Percentiles rank a stretch among this genome's conserved stretches.
These are phyloP conservation scores for Enteromius anoplus DNA, from an alignment of 2,797 vertebrate species.

Conservation along the genomic window DNA sequence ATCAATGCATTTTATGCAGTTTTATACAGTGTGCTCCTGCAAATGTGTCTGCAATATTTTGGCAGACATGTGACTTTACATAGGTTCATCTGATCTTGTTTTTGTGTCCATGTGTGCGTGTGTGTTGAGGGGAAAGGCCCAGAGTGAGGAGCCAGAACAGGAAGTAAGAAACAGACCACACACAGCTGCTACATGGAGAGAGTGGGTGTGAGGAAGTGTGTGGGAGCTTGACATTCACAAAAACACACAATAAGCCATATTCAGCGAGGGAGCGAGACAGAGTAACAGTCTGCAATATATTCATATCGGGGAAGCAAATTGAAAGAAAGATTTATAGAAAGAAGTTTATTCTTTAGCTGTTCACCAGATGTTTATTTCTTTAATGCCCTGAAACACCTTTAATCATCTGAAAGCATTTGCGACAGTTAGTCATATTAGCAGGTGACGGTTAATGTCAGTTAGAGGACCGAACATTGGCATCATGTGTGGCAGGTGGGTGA, in stretches of 20 bases:
- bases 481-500: slow-evolving; percentile 16
- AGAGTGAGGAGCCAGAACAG: slow-evolving; percentile 66
- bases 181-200: slow-evolving; percentile 62
- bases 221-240: slow-evolving; percentile 64
- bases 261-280: slow-evolving; percentile 4
- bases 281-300: slow-evolving; percentile 6
- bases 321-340: background rate
- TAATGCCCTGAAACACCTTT: background rate
- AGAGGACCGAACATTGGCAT: slow-evolving; percentile 27
- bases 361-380: background rate
- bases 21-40: background rate
- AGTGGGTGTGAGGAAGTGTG: slow-evolving; percentile 67
- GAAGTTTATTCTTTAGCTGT: background rate
- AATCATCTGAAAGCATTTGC: background rate
- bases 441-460: slow-evolving; percentile 51
- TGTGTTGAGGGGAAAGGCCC: slow-evolving; percentile 68
- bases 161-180: slow-evolving; percentile 59
- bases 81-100: too few species aligned
- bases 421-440: slow-evolving; percentile 1
- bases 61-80: background rate
- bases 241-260: slow-evolving; percentile 54
- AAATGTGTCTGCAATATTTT: background rate
- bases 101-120: slow-evolving; percentile 37
- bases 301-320: slow-evolving; percentile 4
- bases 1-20: too few species aligned